Evolutionary conservation across 2,113 vertebrate species (phyloP), one percentile per base, ranked within the genome.

Genomic region (Indicator maculatus): DNA sequence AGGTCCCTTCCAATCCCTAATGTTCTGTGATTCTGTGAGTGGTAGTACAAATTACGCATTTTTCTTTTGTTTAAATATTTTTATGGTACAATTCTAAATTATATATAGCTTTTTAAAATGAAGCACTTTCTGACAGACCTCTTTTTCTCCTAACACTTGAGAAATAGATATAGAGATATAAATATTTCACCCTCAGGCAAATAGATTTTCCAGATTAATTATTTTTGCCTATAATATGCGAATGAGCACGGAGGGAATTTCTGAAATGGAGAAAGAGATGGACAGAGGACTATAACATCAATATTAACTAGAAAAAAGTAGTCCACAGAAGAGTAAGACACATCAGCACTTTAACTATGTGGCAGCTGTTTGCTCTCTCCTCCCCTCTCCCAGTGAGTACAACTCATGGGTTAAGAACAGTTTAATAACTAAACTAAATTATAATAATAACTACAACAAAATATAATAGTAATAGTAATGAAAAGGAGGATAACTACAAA

Each of bases 141-240:
- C 45, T 59, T 89, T 59, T 79, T 41, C 64, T 80, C 69, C 64
- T 36, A 90, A 72, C 13, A 80, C 26, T 55, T 73, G 28, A 71
- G 47, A 74, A 24, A 64, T 21, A 86, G 47, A 74, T 27, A 64
- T 21, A 86, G 36, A 36, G 36, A 36, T 36, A 36, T 56, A 73
- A 18, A 8, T 72, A 63, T 41, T 72, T 92, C 12, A 69, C 12
- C 55, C 84, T 67, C 28, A 92, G 47, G 53, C 31, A 83, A 75
- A 87, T n/a, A 93, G 21, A 86, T 76, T 89, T 65, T 83, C 70
- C 64, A 88, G 66, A 65, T 85, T 78, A 53, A 85, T 82, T 94
- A 73, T 66, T 93, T 89, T 76, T 89, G 71, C 55, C 82, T 89
- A 12, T 28, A 87, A 56, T 55, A 80, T 0, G 5, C n/a, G 39